Evolutionary conservation across 1,140 invertebrate species (phyloP), one percentile per base, ranked within the genome.

Genomic region (Musca domestica): DNA sequence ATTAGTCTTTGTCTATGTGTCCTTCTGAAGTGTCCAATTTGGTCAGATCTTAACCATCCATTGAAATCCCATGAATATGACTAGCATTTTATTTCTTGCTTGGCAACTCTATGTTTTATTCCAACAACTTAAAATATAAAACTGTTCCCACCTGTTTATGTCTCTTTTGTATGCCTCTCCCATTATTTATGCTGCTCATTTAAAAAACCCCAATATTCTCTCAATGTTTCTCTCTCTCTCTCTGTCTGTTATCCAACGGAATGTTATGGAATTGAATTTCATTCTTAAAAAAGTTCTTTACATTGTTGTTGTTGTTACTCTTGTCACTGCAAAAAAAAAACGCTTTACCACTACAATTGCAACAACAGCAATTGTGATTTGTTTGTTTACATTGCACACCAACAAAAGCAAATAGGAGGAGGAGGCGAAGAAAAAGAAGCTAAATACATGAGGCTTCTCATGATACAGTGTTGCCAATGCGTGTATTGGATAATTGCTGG

Each of bases 221-320:
- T 61, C 56, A 27, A 9, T 22, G 27, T 48, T 19, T 10, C 54
- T 25, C 19, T 58, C n/a, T 20, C 54, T 17, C 56, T 61, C 56
- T 61, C 56, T 10, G 2, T 27, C 15, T 12, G 3, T 15, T 25
- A 22, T 34, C 4, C 23, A 27, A 48, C 22, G 64, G 64, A 65
- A 65, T 51, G 46, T n/a, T 49, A 17, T 49, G 64, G 64, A 65
- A 65, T 65, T 30, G 19, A 65, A 65, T 25, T 65, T 65, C 64
- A 65, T 65, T 65, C 64, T 65, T 65, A 51, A 49, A 49, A 41
- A 25, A 49, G 27, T 47, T 64, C 14, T 65, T 64, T 46, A 30
- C 30, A 15, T 46, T 41, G 27, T 64, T 64, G 27, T 64, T 64
- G 17, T 58, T 58, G 25, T 20, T 58, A n/a, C 2, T 25, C 2